These are phyloP conservation scores for Neoaliturus tenellus DNA, from an alignment of 2,888 invertebrate species.

Conservation along the genomic window DNA sequence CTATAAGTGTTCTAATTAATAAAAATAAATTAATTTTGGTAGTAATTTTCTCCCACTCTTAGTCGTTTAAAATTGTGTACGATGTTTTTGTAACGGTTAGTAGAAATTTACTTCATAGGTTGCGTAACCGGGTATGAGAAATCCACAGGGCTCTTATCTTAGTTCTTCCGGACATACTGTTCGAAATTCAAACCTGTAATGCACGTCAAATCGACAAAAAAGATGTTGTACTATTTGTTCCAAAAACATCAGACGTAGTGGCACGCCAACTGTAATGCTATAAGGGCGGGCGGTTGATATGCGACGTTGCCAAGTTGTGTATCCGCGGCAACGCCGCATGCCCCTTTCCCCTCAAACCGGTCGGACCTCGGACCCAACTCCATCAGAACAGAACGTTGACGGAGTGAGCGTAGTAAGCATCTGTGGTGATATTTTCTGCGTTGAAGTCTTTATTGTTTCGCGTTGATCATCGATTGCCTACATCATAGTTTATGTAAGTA, in stretches of 20 bases:
- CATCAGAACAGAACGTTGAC: constrained; percentile 5
- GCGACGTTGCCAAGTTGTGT: not conserved
- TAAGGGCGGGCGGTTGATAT: not conserved
- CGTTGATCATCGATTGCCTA: not conserved
- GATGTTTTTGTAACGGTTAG: too few species aligned
- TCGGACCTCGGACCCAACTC: too few species aligned
- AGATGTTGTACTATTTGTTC: not conserved
- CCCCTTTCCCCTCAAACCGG: constrained; percentile 42
- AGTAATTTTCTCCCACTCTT: too few species aligned
- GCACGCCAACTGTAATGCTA: not conserved
- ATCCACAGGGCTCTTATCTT: too few species aligned
- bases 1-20: too few species aligned
- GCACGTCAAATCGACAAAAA: not conserved
- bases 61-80: too few species aligned
- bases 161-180: too few species aligned
- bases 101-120: too few species aligned
- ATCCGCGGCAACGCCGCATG: constrained; percentile 19
- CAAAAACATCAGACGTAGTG: constrained; percentile 10
- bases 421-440: not conserved
- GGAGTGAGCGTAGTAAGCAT: not conserved
- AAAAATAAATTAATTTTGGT: too few species aligned
- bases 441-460: not conserved
- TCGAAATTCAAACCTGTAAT: too few species aligned
- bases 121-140: too few species aligned
- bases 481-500: not conserved